Conservation (phyloP, 2,888 invertebrate species). For the Desoria tigrina region DNA sequence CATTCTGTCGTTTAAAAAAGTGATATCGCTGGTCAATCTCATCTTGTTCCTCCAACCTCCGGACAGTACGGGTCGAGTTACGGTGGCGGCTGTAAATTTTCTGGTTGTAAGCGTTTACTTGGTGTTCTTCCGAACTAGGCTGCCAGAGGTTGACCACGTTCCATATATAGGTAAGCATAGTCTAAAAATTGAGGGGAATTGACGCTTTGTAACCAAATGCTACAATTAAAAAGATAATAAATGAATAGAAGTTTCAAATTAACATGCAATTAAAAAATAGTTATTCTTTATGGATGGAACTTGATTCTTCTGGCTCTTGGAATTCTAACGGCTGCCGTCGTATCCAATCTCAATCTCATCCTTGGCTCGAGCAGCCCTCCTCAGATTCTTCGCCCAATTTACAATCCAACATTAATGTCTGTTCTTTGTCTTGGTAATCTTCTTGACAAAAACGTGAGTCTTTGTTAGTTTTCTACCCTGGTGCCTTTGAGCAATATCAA, state of each 20-base stretch:
- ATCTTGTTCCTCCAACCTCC: conserved; percentile 68
- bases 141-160: conserved; percentile 49
- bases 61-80: conserved; percentile 66
- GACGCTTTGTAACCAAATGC: too few species aligned
- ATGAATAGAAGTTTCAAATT: conserved; percentile 2
- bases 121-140: conserved; percentile 61
- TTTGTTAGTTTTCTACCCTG: background rate
- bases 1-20: conserved; percentile 52
- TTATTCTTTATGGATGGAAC: conserved; percentile 50
- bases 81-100: conserved; percentile 64
- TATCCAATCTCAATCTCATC: conserved; percentile 38
- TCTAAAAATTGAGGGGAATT: too few species aligned
- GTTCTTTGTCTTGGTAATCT: conserved; percentile 44
- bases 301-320: conserved; percentile 41
- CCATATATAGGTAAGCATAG: conserved; percentile 42
- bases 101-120: conserved; percentile 66
- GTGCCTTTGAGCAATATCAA: background rate
- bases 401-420: conserved; percentile 42
- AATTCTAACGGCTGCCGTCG: conserved; percentile 42
- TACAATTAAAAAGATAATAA: too few species aligned
- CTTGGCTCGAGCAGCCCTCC: conserved; percentile 44
- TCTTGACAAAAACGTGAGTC: background rate
- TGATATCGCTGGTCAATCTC: conserved; percentile 65
- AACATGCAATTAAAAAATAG: conserved; percentile 16
- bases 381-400: conserved; percentile 37